Conservation (phyloP, 2,113 vertebrate genomes). For the Prinia subflava region DNA sequence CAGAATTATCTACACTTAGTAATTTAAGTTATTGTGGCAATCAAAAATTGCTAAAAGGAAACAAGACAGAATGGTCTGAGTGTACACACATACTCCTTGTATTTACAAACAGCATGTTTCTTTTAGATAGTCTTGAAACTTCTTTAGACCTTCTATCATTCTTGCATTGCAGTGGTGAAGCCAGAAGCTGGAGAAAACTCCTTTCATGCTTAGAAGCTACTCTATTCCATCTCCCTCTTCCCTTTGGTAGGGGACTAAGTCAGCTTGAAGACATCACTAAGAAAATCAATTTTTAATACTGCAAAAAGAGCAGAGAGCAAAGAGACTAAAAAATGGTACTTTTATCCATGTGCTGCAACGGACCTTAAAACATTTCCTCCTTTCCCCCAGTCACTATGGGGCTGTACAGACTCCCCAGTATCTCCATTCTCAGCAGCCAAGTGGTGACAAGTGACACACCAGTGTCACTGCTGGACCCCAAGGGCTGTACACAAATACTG, state of each 20-base stretch:
- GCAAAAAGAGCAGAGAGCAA: no score
- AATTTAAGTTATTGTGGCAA: not conserved
- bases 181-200: not conserved
- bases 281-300: not conserved
- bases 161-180: not conserved
- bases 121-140: not conserved
- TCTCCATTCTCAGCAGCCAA: not conserved
- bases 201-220: not conserved
- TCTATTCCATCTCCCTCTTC: not conserved
- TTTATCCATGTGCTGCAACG: not conserved
- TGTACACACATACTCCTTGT: not conserved
- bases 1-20: not conserved
- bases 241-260: not conserved
- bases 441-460: not conserved
- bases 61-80: not conserved
- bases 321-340: not conserved
- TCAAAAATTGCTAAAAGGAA: not conserved
- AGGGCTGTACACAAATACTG: not conserved
- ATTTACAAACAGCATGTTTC: not conserved
- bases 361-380: not conserved
- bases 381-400: not conserved
- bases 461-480: not conserved
- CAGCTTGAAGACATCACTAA: not conserved
- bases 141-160: not conserved
- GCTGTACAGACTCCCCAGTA: not conserved